phyloP scores from a whole-genome alignment of 2,797 vertebrate genomes.

The Paguma larvata region DNA sequence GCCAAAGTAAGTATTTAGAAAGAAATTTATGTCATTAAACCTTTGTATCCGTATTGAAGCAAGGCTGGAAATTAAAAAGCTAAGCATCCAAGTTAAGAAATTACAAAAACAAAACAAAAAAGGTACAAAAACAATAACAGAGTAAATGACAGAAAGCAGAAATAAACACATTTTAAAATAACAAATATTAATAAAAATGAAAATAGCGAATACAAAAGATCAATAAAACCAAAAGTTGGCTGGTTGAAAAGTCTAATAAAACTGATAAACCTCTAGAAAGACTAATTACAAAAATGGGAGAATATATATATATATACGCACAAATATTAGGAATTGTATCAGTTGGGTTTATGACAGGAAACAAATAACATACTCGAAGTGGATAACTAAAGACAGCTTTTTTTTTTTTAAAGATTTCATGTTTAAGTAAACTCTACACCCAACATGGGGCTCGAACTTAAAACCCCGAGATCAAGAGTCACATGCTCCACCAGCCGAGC shows the following conservation, averaged over 20 bases:
- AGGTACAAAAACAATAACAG: neutral
- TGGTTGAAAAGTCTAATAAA: constrained; percentile 57
- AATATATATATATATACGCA: neutral
- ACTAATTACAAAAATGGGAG: neutral
- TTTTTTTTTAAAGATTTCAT: neutral
- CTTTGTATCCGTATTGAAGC: neutral
- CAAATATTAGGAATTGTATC: constrained; percentile 12
- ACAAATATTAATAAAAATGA: constrained; percentile 4
- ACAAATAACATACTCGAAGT: neutral
- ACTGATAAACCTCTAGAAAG: neutral
- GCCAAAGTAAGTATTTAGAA: neutral
- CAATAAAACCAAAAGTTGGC: neutral
- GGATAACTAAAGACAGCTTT: neutral
- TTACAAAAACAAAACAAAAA: neutral
- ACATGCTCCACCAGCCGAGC: neutral
- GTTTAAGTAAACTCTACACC: neutral
- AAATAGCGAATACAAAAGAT: neutral
- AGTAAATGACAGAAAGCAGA: constrained; percentile 50
- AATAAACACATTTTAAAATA: constrained; percentile 28
- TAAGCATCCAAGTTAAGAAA: constrained; percentile 21
- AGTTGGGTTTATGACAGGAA: constrained; percentile 47
- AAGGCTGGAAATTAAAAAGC: neutral
- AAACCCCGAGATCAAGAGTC: neutral
- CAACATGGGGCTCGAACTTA: neutral
- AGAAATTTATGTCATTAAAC: neutral